phyloP scores from a whole-genome alignment of 2,797 vertebrate species.

The Xenops minutus region DNA sequence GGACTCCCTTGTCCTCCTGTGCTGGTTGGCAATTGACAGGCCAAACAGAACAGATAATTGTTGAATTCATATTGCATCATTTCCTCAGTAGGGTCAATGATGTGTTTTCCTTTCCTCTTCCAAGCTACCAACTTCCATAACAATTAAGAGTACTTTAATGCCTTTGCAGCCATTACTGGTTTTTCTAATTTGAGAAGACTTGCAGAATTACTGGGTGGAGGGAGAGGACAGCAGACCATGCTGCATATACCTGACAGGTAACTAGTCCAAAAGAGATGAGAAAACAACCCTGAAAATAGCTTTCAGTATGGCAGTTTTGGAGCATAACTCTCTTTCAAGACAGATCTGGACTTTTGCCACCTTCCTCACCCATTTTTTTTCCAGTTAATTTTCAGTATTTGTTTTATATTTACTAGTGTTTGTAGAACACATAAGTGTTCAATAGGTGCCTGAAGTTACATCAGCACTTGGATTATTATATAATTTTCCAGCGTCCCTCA shows the following conservation, averaged over 20 bases:
- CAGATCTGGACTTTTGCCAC: not conserved
- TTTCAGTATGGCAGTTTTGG: not conserved
- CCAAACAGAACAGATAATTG: not conserved
- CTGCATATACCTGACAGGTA: not conserved
- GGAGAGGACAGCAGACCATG: not conserved
- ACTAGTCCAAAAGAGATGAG: not conserved
- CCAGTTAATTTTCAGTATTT: not conserved
- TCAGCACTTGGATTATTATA: not conserved
- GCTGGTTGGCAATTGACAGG: not conserved
- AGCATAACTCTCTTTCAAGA: not conserved
- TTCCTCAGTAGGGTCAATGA: not conserved
- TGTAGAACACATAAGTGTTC: not conserved
- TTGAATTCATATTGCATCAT: not conserved
- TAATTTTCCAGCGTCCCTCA: not conserved
- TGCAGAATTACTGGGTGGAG: not conserved
- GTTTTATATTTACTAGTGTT: not conserved
- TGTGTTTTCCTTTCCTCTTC: not conserved
- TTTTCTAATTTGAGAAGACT: not conserved
- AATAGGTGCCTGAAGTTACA: not conserved
- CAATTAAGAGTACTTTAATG: not conserved
- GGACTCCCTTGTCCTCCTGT: not conserved
- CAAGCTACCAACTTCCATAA: not conserved
- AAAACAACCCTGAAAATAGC: not conserved
- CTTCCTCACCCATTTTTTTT: fast-evolving
- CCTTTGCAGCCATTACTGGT: not conserved